Evolutionary conservation across 2,888 invertebrate species (phyloP).

Genomic region (Meteorus colon): DNA sequence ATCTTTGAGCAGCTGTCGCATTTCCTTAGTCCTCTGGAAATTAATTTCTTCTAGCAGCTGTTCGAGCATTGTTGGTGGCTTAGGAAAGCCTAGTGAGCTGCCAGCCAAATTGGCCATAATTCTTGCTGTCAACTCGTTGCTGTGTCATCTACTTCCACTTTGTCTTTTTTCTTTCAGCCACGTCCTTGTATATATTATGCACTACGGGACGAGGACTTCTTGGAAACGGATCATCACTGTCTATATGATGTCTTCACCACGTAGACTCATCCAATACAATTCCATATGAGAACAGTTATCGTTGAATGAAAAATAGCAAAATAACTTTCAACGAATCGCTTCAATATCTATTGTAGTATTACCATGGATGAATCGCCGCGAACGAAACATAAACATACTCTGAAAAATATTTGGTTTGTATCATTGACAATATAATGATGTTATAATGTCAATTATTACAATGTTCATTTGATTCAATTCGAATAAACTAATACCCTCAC

Average conservation of each 20-base stretch:
- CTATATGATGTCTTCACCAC: background rate
- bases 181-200: background rate
- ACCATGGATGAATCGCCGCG: too few species aligned
- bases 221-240: background rate
- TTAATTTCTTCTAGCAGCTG: conserved; percentile 93
- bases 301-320: background rate
- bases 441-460: too few species aligned
- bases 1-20: conserved; percentile 90
- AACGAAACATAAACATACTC: too few species aligned
- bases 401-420: too few species aligned
- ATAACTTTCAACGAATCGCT: too few species aligned
- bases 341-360: too few species aligned
- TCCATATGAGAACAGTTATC: background rate
- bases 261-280: background rate
- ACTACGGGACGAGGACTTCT: background rate
- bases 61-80: conserved; percentile 84
- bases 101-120: conserved; percentile 67
- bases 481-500: too few species aligned
- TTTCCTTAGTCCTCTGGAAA: conserved; percentile 93
- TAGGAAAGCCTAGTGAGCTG: conserved; percentile 68
- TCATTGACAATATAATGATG: too few species aligned
- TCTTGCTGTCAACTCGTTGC: background rate
- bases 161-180: background rate
- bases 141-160: background rate
- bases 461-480: too few species aligned